Base-by-base conservation (phyloP, 2,113 vertebrate species). In the Sapayoa aenigma region DNA sequence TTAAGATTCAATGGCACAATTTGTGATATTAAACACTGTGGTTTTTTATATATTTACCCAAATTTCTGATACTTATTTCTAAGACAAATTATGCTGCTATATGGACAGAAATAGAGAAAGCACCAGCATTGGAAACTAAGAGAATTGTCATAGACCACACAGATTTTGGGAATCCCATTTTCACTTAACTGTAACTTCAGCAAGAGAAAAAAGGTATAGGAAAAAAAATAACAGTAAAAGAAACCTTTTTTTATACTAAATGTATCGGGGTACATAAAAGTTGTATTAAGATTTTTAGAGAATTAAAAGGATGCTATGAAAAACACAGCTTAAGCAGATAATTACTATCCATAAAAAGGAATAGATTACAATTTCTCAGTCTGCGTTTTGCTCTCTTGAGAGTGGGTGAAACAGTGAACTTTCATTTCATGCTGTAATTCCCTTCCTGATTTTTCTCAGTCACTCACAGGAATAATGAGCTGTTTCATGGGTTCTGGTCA, bases 141-240 rank as follows among this genome's bases (percentile, higher is more conserved):
- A 67, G 20, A 75, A 67, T 31, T 58, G 23, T 22, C 1, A 7
- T 1, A 4, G 59, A 5, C 14, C 22, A 62, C 6, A 1, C 5
- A 58, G 52, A 37, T 68, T 82, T 68, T 75, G 31, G 67, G 28
- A 75, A 67, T 55, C 15, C 15, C 5, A 16, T 7, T 13, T 60
- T 91, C 33, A 11, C 12, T 47, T 86, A 60, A 60, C 11, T 80
- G 6, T 60, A 68, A 68, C 9, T 7, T 73, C 14, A 89, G n/a
- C 4, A 59, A 31, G 19, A 55, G 9, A 28, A 68, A 56, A 71
- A 59, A 44, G 9, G 16, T 42, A 20, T 3, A 46, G 28, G 28
- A 12, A 17, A 58, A 72, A 52, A 53, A 39, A 1, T 2, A 60
- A 31, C 13, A 44, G 17, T 17, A 44, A 44, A 44, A 44, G 21